Percentiles rank a stretch among this genome's conserved stretches.
These are phyloP conservation scores for Eledone cirrhosa DNA, from an alignment of 2,888 invertebrate species.

Conservation along the genomic window DNA sequence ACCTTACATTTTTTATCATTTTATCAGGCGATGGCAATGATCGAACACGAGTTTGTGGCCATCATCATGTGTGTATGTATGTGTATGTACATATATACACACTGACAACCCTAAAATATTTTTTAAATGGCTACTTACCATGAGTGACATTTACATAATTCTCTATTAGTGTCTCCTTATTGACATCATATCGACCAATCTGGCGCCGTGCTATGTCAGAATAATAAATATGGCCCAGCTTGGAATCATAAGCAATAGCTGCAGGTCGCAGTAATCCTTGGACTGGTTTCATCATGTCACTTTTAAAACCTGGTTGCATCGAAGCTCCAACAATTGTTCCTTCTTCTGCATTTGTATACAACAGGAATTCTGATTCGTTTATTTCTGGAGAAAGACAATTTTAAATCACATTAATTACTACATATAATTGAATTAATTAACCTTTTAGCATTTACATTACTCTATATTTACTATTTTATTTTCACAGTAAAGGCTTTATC, in stretches of 20 bases:
- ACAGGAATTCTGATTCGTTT: slow-evolving; percentile 74
- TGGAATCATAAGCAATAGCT: slow-evolving; percentile 77
- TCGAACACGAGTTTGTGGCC: too few relatives aligned
- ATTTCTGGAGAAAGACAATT: slow-evolving; percentile 66
- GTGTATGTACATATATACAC: neutral
- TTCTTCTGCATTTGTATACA: slow-evolving; percentile 76
- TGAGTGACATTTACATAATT: slow-evolving; percentile 1
- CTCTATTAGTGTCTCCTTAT: slow-evolving; percentile 5
- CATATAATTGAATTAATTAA: too few relatives aligned
- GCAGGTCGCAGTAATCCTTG: slow-evolving; percentile 75
- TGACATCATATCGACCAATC: slow-evolving; percentile 74
- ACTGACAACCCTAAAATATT: neutral
- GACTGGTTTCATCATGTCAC: slow-evolving; percentile 77
- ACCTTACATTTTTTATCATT: too few relatives aligned
- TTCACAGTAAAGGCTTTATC: too few relatives aligned
- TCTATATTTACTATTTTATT: too few relatives aligned
- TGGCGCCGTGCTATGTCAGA: slow-evolving; percentile 70
- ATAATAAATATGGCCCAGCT: slow-evolving; percentile 74
- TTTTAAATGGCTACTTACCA: neutral
- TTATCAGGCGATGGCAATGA: too few relatives aligned
- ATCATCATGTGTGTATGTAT: too few relatives aligned
- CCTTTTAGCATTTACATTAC: too few relatives aligned
- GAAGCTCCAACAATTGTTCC: slow-evolving; percentile 78
- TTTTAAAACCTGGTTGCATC: slow-evolving; percentile 49
- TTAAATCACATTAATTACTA: neutral